Percentiles rank a stretch among this genome's conserved stretches.
phyloP scores from a whole-genome alignment of 1,140 invertebrate species.

The Cardiocondyla obscurior region DNA sequence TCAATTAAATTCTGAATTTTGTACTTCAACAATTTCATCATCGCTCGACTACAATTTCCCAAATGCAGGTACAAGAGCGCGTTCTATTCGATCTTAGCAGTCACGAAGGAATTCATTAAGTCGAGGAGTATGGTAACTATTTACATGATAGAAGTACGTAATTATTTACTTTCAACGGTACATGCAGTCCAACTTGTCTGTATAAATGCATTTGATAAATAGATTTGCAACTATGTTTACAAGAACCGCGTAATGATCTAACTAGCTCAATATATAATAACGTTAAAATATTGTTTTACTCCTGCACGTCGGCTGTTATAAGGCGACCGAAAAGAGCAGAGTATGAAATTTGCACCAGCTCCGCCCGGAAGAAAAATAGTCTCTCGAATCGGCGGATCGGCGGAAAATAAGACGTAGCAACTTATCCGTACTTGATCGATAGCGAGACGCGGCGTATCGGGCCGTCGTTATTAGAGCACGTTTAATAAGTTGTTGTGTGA shows the following conservation, averaged over 20 bases:
- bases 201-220: conserved; percentile 34
- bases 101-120: conserved; percentile 52
- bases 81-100: conserved; percentile 2
- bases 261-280: neutral
- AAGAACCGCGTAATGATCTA: neutral
- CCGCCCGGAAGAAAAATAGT: neutral
- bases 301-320: neutral
- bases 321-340: neutral
- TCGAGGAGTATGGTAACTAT: conserved; percentile 49
- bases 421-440: conserved; percentile 37
- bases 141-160: conserved; percentile 56
- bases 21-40: conserved; percentile 15
- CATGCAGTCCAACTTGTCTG: neutral
- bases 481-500: conserved; percentile 64
- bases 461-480: conserved; percentile 54
- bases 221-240: conserved; percentile 5
- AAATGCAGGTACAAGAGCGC: conserved; percentile 3
- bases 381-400: neutral
- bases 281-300: neutral
- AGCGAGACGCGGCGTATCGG: conserved; percentile 15
- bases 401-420: conserved; percentile 21
- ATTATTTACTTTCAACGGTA: conserved; percentile 46
- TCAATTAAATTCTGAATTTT: conserved; percentile 42
- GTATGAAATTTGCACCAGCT: neutral
- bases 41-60: conserved; percentile 16